Evolutionary conservation across 2,113 vertebrate genomes (phyloP), one percentile per base, ranked within the genome.

Genomic region (Anarrhichthys ocellatus): DNA sequence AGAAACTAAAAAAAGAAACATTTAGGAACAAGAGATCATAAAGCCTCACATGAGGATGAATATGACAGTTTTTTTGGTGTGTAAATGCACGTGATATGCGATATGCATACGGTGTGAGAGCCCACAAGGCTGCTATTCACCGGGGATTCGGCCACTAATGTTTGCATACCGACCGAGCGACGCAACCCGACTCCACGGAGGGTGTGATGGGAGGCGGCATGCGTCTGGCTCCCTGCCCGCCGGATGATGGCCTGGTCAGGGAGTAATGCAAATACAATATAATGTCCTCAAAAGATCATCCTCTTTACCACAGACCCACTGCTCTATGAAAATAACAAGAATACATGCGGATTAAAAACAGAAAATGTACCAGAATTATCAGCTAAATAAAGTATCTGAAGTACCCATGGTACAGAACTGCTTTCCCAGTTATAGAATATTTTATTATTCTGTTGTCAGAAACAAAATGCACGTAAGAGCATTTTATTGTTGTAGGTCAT

Each of bases 141-240:
- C 50, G 46, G 79, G 87, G 92, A 90, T 73, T 82, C 68, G 36
- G 63, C 38, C 78, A 20, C 80, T 83, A 34, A 27, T 93, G 91
- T 92, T 92, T 92, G 88, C 82, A 90, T 83, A 84, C 85, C 72
- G 71, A 87, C 74, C 84, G 24, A 40, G 64, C 81, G 82, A 84
- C 85, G 87, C 90, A 91, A 92, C 88, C 86, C 52, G 83, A 70
- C 80, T 74, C 80, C 24, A 70, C 81, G 20, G 74, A 76, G 82
- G 18, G 81, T 84, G 32, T 64, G 88, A 75, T 75, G 88, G 83
- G 85, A 87, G 74, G 80, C 76, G 73, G 81, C 38, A 5, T 69
- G 81, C n/a, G 71, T 44, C 50, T 80, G 84, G 61, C 79, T 56
- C 40, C 18, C 22, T 44, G 75, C 80, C 58, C 6, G 62, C 65